Base-by-base conservation (phyloP, 2,797 vertebrate species). In the Argentina silus region DNA sequence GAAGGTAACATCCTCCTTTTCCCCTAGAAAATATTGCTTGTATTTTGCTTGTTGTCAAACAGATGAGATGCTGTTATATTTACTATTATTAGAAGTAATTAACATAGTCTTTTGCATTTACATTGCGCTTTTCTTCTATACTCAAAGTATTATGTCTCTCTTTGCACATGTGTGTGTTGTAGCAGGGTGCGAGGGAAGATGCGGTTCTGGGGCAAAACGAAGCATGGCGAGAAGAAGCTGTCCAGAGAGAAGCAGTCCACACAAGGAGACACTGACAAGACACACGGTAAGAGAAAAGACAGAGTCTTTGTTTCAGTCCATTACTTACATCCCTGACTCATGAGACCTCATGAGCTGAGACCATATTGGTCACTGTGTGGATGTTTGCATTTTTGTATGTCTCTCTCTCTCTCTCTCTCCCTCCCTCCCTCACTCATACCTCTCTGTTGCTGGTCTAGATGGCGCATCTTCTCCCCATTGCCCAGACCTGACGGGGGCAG, bases 181-280 rank as follows among this genome's bases (percentile, higher is more conserved):
- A 78, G 78, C 85, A 93, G 92, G 85, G 89, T 92, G 83, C 95
- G 92, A 91, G 94, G 94, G 59, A 98, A 95, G 89, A 98, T 98
- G 94, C 93, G 93, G 43, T 99, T 99, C 89, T 99, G 97, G 97
- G 95, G 92, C 64, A 99, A 98, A 81, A 94, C 93, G 7, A 98
- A 94, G 78, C 95, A 96, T 14, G 88, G 93, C 0, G 97, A 98
- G 69, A 98, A 98, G 77, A 98, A 97, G 83, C 77, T 84, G 0
- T 67, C 90, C 0, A 83, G 93, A 76, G 94, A 95, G 73, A 96
- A 19, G 44, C 44, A 96, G 51, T 59, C 83, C 0, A 73, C 64
- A 6, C 80, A 80, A 43, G 64, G 67, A 2, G 83, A 80, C 11
- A 7, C 12, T 65, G 88, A 87, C 55, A 43, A 36, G 27, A 69